Evolutionary conservation across 2,888 invertebrate species (phyloP), one percentile per base, ranked within the genome.

Genomic region (Psococerastis gibbosa): DNA sequence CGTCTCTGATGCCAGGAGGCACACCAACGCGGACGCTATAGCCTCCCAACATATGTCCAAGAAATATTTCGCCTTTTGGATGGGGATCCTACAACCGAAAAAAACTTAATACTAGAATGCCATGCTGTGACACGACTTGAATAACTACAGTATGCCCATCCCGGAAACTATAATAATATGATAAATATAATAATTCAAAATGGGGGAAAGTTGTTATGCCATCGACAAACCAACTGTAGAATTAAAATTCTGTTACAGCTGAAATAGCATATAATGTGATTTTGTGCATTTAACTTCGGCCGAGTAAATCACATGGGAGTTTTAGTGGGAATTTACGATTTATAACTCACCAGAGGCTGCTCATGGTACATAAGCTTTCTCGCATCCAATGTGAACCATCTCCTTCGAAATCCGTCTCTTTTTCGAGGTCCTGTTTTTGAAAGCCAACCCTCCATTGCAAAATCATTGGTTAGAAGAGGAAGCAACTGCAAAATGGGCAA

Each of bases 341-440:
- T 32, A 3, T 11, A 18, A 52, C 57, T 54, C 55, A 71, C 72
- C 58, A 88, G 63, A 2, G 81, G 79, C 55, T 85, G 83, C 56
- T 85, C 82, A 54, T 87, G 84, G 56, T 91, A 91, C 85, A 88
- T 88, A n/a, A 91, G 66, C 59, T 87, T 88, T 49, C 89, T 70
- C 54, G 81, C 78, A 53, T 88, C 88, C 34, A 91, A 60, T 0
- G 85, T 85, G 59, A 88, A 88, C 89, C 89, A 91, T 41, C 89
- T 65, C 51, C 80, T 76, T 51, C 82, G 75, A 57, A 83, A 88
- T 0, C 80, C 79, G 56, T 89, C 88, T 3, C 75, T 75, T 2
- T 72, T 68, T 46, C 78, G 65, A 0, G 89, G 89, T 0, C 89
- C 89, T 1, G 87, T 88, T 66, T 91, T 91, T 73, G 77, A 79